These are phyloP conservation scores for Heterotilapia buettikoferi DNA, from an alignment of 2,113 vertebrate species.

Conservation along the genomic window DNA sequence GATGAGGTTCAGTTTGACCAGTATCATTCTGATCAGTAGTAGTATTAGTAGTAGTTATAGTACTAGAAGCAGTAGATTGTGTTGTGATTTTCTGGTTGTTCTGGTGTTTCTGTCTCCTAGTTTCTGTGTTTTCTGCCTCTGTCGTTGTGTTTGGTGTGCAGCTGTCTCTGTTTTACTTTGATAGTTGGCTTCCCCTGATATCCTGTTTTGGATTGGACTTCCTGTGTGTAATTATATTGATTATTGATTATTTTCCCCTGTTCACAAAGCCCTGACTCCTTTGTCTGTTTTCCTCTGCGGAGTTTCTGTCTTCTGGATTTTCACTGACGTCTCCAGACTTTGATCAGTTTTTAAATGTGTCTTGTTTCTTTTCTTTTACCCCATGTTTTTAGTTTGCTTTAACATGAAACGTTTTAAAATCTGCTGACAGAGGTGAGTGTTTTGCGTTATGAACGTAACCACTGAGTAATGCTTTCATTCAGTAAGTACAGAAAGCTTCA, in stretches of 20 bases:
- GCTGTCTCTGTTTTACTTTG: neutral
- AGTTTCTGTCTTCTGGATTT: neutral
- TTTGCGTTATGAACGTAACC: neutral
- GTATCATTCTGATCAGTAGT: neutral
- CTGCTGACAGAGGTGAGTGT: rapidly evolving
- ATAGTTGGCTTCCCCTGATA: neutral
- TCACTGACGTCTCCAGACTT: neutral
- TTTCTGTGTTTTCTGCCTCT: neutral
- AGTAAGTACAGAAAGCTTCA: neutral
- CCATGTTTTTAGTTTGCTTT: neutral
- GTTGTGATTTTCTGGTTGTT: neutral
- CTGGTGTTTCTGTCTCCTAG: neutral
- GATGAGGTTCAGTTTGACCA: neutral
- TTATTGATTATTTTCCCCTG: neutral
- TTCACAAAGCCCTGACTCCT: neutral
- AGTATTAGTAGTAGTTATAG: rapidly evolving
- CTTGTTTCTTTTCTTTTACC: rapidly evolving
- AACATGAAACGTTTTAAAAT: rapidly evolving
- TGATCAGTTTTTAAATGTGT: neutral
- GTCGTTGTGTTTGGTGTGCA: neutral
- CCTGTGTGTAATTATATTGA: neutral
- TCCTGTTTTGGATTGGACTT: neutral
- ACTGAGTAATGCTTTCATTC: neutral
- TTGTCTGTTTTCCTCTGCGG: neutral
- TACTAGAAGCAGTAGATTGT: neutral